Evolutionary conservation across 1,140 invertebrate species (phyloP), one percentile per base, ranked within the genome.

Genomic region (Caenorhabditis brenneri): DNA sequence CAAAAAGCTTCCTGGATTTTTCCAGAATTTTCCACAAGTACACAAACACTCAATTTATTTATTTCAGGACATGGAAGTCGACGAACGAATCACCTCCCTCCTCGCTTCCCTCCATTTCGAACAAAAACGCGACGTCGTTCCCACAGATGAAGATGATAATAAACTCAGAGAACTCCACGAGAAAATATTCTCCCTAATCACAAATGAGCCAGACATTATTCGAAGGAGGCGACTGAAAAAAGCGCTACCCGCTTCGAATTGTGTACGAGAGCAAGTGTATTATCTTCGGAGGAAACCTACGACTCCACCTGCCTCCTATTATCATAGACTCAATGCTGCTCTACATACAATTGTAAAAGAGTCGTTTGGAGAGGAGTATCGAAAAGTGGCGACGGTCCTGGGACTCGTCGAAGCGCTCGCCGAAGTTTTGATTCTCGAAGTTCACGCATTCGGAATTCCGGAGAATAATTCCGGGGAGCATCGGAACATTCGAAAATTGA

Each of bases 341-440:
- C 46, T 82, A 3, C 36, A 48, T 27, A 42, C 55, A 36, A 82
- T 82, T 16, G 81, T 82, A 1, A 48, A 48, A n/a, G 42, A 69
- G 10, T 65, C 81, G 19, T 82, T 69, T 39, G 81, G 60, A 24
- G 81, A 82, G 49, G 60, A 82, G 12, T 82, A 82, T 60, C 55
- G 81, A 12, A 82, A 82, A 74, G 81, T 82, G 5, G 81, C 81
- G 16, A 82, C 60, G 2, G 29, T 82, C 39, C 29, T 82, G 7
- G 81, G 84, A 27, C 60, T 85, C 2, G 84, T 85, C 2, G 84
- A 85, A 39, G 65, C 79, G 9, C 60, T 85, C 5, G 84, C 84
- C 5, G 84, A 85, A 60, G 53, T 79, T 1, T 29, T 85, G 15
- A 74, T 85, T 22, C 58, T 85, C 2, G 84, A 85, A 80, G 80